These are phyloP conservation scores for Diorhabda sublineata DNA, from an alignment of 1,140 invertebrate genomes.

Conservation along the genomic window DNA sequence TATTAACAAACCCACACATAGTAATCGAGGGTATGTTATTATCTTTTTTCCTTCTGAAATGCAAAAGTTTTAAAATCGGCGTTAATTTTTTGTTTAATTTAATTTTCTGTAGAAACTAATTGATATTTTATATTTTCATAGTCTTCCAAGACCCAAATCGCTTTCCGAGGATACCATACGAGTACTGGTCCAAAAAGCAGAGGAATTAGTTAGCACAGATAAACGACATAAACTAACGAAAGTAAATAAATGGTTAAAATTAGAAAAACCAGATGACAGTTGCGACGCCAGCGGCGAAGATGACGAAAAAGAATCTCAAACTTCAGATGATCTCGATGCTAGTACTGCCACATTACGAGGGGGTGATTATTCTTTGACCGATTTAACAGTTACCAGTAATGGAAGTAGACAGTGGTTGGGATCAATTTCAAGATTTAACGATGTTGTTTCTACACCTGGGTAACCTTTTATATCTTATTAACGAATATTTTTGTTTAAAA, in stretches of 20 bases:
- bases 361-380: constrained; percentile 46
- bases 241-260: constrained; percentile 61
- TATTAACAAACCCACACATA: background rate
- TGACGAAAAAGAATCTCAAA: constrained; percentile 71
- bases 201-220: constrained; percentile 61
- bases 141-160: constrained; percentile 25
- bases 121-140: background rate
- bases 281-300: constrained; percentile 90
- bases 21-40: no score
- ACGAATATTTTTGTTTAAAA: constrained; percentile 6
- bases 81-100: no score
- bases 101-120: no score
- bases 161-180: constrained; percentile 54
- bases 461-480: constrained; percentile 15
- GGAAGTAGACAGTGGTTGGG: constrained; percentile 77
- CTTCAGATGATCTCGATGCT: constrained; percentile 67
- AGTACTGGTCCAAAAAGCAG: constrained; percentile 65
- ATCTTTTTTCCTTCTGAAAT: no score
- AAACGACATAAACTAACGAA: constrained; percentile 58
- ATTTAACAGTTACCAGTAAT: constrained; percentile 42
- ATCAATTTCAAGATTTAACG: constrained; percentile 64
- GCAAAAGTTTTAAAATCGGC: no score
- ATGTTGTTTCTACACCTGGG: constrained; percentile 24
- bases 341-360: constrained; percentile 60
- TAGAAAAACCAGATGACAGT: constrained; percentile 45